These are phyloP conservation scores for Ophioninae sp. DNA, from an alignment of 2,888 invertebrate species.

Conservation along the genomic window DNA sequence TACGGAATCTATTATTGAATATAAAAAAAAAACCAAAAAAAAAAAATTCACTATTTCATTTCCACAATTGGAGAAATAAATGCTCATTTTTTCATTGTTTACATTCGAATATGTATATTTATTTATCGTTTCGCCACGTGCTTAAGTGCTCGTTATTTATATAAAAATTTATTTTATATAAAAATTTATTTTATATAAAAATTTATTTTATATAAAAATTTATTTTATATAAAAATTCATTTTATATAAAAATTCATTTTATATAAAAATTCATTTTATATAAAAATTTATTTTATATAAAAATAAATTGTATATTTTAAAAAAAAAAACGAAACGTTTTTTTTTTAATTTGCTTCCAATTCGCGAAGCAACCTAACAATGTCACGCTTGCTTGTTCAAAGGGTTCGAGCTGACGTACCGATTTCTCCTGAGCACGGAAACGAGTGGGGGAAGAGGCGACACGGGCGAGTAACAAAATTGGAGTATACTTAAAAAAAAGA, in stretches of 20 bases:
- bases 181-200: too few relatives aligned
- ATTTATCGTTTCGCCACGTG: too few relatives aligned
- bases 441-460: slow-evolving; percentile 1
- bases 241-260: too few relatives aligned
- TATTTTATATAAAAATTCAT: too few relatives aligned
- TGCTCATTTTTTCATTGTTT: background rate
- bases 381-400: background rate
- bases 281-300: too few relatives aligned
- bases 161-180: too few relatives aligned
- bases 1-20: background rate
- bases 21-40: background rate
- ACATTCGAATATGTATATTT: too few relatives aligned
- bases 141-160: too few relatives aligned
- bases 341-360: background rate
- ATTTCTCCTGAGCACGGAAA: slow-evolving; percentile 7
- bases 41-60: background rate
- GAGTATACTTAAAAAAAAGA: slow-evolving; percentile 26
- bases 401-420: slow-evolving; percentile 1
- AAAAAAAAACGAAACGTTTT: too few relatives aligned
- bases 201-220: too few relatives aligned
- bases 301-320: too few relatives aligned
- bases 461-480: slow-evolving; percentile 24
- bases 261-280: too few relatives aligned
- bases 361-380: background rate
- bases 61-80: background rate